Evolutionary conservation across 1,140 invertebrate genomes (phyloP), one percentile per base, ranked within the genome.

Genomic region (Penaeus indicus): DNA sequence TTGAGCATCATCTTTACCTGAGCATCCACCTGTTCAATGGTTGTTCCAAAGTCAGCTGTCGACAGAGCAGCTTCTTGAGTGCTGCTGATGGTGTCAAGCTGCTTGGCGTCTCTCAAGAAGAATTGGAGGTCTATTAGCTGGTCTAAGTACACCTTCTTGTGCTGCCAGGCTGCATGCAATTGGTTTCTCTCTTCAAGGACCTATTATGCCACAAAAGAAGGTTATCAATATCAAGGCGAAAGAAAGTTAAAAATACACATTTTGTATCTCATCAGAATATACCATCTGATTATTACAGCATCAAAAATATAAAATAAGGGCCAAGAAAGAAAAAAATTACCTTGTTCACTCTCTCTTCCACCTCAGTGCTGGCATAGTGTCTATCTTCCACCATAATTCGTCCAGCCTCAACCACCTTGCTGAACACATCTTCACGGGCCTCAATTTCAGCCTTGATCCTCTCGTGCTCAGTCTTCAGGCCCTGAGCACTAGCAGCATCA

Each of bases 61-160:
- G 90, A 89, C 19, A 89, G 95, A 95, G 91, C 94, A 83, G 93
- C 91, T 79, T 91, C 97, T 93, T 99, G 98, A 13, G 96, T 95
- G 47, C 95, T 95, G 87, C 97, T 98, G 5, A 97, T 94, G 90
- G 97, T 96, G 91, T 99, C 96, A 38, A 99, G 94, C 92, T 98
- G 97, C 92, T 98, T 98, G 21, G 97, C 97, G 93, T 99, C 98
- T 60, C 98, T 94, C 75, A 99, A 93, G 95, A 99, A 99, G 92
- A 97, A 97, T 92, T 99, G 97, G 84, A 98, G 93, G 92, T 99
- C 98, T 89, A 98, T 97, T 75, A 99, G 94, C 92, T 99, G 98
- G 92, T 99, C 97, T 38, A 99, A 93, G 91, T 97, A 96, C 4
- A 98, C 95, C 92, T 98, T 97, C 91, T 97, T 96, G 42, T 96